Evolutionary conservation across 2,888 invertebrate genomes (phyloP), one percentile per base, ranked within the genome.

Genomic region (Leuctra nigra): DNA sequence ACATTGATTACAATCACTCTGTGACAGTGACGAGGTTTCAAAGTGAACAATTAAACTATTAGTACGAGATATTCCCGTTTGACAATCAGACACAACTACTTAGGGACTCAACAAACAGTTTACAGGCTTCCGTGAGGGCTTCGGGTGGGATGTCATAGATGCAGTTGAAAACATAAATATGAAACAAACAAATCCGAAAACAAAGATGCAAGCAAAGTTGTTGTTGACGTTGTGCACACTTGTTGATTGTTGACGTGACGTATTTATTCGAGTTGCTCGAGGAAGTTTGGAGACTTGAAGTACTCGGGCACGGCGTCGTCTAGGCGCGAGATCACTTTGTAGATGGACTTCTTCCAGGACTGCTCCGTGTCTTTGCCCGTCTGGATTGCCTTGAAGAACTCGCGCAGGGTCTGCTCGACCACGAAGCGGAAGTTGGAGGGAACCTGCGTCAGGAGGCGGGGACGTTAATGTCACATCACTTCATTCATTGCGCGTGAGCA

Each of bases 341-440:
- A 99, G 77, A 99, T 99, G 69, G 96, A 90, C 76, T 99, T 99
- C 81, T 99, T 99, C 99, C 99, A 99, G 70, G 97, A 97, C 75
- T 97, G 98, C 73, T 99, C 99, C 60, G 86, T 81, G 77, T 99
- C 99, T 75, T 97, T 95, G 65, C 93, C 94, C 69, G 90, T 86
- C 73, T 91, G 90, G 71, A 99, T 91, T 66, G 99, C 93, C 76
- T 94, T 92, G 87, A 92, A 99, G 82, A 99, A 99, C 78, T 99
- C 99, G 65, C 93, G 84, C 63, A 99, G 80, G 59, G 99, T 98
- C 75, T 95, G 92, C 75, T 99, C 96, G 62, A 98, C 92, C 66
- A 98, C 97, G 73, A 85, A 89, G 74, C 95, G 87, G 82, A 99
- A 98, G 80, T 91, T 91, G 67, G 89, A 84, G 62, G 99, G 99